Base-by-base conservation (phyloP, 1,140 invertebrate species). In the Bombus vancouverensis region DNA sequence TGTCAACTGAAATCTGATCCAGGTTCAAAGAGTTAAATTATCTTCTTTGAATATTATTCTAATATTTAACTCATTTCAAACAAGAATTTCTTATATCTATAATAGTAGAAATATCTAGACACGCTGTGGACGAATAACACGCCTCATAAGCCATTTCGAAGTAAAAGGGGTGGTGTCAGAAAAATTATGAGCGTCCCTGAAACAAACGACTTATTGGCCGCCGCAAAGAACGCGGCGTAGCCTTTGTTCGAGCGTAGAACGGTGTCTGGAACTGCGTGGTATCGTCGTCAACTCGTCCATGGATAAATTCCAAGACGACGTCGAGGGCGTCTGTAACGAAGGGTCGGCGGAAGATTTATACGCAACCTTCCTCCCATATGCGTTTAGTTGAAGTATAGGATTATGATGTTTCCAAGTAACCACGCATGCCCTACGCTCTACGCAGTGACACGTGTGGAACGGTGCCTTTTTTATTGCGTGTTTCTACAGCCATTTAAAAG, bases 351-450 rank as follows among this genome's bases (percentile, higher is more conserved):
- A 82, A 90, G 88, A 90, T 89, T 90, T 90, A 88, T 90, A 88
- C 71, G 83, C 81, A 59, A 73, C 66, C 79, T 81, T 86, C 74
- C 77, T 65, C 62, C 81, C 88, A 85, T 87, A 76, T 85, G 70
- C 42, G 32, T 71, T 25, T 53, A 42, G 75, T 77, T 73, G 34
- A 81, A 82, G 53, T 59, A 62, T 62, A 75, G 83, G 86, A 92
- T 92, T 91, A 92, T 92, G 91, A 92, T 85, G 87, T 92, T 92
- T 92, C 89, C 78, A 70, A 91, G 89, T 92, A 92, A 89, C 81
- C 65, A 25, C 81, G 84, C 85, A 85, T 73, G 76, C 74, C 76
- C 72, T 39, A 37, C 68, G 68, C 12, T 32, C 28, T 44, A 39
- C 53, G 32, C 53, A 47, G 37, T 44, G 75, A 83, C 86, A 86